Base-by-base conservation (phyloP, 2,113 vertebrate species). In the Sula dactylatra region DNA sequence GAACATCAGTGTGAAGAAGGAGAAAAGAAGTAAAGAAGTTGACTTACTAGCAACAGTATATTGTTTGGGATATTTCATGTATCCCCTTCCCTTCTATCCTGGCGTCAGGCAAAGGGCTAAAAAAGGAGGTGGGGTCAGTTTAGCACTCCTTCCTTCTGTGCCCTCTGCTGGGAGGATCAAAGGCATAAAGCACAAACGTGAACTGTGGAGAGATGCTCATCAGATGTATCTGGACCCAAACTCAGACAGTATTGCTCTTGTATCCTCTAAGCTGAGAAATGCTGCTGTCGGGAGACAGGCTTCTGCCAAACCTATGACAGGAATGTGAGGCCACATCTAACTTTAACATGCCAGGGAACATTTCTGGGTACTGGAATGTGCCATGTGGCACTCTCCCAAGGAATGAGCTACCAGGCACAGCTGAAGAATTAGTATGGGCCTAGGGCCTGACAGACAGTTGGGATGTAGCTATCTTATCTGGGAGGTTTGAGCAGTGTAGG, bases 261-360 rank as follows among this genome's bases (percentile, higher is more conserved):
- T n/a, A 21, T 84, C n/a, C 38, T 82, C 69, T 67, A 32, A 70
- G 13, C 14, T 73, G 73, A 45, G 49, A 73, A 73, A 42, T 89
- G 59, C 58, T 84, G 64, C 21, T 83, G n/a, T n/a, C 81, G 81
- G 26, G 26, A 54, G 77, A 58, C 59, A 36, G 44, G 3, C 49
- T 83, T 95, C 87, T 96, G 93, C 42, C 84, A 96, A 93, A 50
- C 26, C 65, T 85, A 7, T 71, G 78, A 72, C 61, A 76, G n/a
- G n/a, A 87, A 45, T 71, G 42, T 59, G 52, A 95, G 61, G n/a
- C 73, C 42, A 29, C 74, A n/a, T 78, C 50, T 83, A 62, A 91
- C 54, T 95, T 90, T 42, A 74, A 38, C 9, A 5, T 89, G 84
- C 78, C 65, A 89, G 61, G 25, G 42, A 94, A 82, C 29, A 25